These are phyloP conservation scores for Gryllus bimaculatus DNA, from an alignment of 1,140 invertebrate species.

Conservation along the genomic window DNA sequence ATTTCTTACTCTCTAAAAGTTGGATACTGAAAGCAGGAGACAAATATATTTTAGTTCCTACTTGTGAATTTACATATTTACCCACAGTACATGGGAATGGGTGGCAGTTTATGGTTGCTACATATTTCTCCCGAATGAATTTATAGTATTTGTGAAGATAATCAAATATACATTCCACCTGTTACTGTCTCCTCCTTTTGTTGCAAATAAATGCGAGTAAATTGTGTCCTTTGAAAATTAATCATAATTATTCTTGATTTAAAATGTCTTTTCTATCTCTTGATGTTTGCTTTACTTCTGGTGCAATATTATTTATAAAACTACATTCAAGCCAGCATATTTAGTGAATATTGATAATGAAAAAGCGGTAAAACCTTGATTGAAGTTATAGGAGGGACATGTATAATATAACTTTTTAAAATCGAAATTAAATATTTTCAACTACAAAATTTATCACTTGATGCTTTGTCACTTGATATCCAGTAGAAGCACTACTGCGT, in stretches of 20 bases:
- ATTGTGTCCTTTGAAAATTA: background rate
- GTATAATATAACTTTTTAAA: slow-evolving; percentile 11
- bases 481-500: background rate
- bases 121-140: background rate
- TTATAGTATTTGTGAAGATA: background rate
- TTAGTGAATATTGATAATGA: slow-evolving; percentile 24
- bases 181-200: slow-evolving; percentile 21
- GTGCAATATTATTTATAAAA: slow-evolving; percentile 22
- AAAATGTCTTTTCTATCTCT: slow-evolving; percentile 8
- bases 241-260: slow-evolving; percentile 1
- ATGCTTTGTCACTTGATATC: slow-evolving; percentile 13
- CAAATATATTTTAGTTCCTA: background rate
- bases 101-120: background rate
- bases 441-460: background rate
- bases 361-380: background rate
- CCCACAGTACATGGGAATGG: background rate
- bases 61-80: background rate
- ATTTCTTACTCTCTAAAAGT: background rate
- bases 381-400: background rate
- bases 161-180: slow-evolving; percentile 25
- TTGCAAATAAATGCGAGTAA: slow-evolving; percentile 17
- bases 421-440: background rate
- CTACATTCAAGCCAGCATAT: slow-evolving; percentile 23
- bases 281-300: slow-evolving; percentile 19
- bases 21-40: background rate